Conservation (phyloP, 2,888 invertebrate species). For the Chouioia cunea region DNA sequence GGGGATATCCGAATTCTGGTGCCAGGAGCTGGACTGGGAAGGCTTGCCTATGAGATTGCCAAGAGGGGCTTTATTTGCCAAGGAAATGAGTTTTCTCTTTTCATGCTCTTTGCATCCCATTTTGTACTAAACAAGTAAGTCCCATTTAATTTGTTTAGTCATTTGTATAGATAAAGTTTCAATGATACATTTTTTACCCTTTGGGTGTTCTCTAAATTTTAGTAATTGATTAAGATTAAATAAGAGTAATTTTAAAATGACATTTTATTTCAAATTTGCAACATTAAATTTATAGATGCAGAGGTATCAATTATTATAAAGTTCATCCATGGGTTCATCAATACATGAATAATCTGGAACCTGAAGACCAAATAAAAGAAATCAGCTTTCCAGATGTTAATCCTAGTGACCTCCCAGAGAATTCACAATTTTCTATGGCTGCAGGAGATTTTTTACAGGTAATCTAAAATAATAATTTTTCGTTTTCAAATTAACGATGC, state of each 20-base stretch:
- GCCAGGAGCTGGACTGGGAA: slow-evolving; percentile 96
- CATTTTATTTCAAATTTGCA: slow-evolving; percentile 1
- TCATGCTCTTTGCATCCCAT: slow-evolving; percentile 97
- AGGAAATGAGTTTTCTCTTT: slow-evolving; percentile 97
- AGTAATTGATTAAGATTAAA: too few species aligned
- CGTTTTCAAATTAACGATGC: background rate
- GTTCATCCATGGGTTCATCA: slow-evolving; percentile 97
- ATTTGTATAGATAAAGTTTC: background rate
- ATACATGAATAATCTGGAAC: slow-evolving; percentile 88
- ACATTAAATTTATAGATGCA: slow-evolving; percentile 67
- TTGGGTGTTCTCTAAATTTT: too few species aligned
- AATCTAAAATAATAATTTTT: slow-evolving; percentile 23
- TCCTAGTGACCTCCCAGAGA: slow-evolving; percentile 77
- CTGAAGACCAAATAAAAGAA: slow-evolving; percentile 83
- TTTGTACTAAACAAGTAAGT: slow-evolving; percentile 90
- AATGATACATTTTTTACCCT: slow-evolving; percentile 13
- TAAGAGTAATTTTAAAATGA: background rate
- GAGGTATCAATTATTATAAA: slow-evolving; percentile 78
- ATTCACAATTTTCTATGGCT: slow-evolving; percentile 89
- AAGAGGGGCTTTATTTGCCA: slow-evolving; percentile 90
- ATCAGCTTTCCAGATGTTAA: slow-evolving; percentile 91
- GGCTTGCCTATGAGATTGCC: slow-evolving; percentile 95
- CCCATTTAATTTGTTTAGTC: slow-evolving; percentile 38
- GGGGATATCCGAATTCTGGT: slow-evolving; percentile 82
- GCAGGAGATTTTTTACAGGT: slow-evolving; percentile 98